Conservation (phyloP, 2,113 vertebrate genomes). For the Pseudopodoces humilis region DNA sequence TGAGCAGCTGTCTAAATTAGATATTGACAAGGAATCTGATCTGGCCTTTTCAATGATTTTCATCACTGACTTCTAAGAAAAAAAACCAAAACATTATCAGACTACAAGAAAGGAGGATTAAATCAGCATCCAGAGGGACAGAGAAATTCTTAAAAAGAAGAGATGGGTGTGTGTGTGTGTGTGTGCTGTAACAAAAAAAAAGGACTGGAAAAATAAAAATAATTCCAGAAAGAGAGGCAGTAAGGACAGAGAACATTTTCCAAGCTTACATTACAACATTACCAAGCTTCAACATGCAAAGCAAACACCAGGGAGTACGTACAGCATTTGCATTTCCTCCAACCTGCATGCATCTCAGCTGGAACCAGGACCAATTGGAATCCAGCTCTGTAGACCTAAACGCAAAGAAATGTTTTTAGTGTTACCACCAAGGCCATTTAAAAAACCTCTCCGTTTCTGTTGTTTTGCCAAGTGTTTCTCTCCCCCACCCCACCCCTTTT, state of each 20-base stretch:
- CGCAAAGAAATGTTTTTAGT: background rate
- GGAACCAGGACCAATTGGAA: slow-evolving; percentile 98
- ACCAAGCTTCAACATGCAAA: background rate
- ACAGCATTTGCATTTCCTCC: slow-evolving; percentile 94
- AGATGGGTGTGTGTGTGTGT: too few species aligned
- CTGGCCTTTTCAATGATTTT: background rate
- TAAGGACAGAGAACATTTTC: background rate
- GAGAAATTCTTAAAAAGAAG: background rate
- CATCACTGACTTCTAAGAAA: background rate
- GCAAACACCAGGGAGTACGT: slow-evolving; percentile 55
- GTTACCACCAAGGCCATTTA: background rate
- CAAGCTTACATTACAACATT: background rate
- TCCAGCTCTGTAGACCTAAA: slow-evolving; percentile 95
- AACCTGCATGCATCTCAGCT: slow-evolving; percentile 95
- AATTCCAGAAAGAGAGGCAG: background rate
- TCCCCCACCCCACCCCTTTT: rapidly evolving
- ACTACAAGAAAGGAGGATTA: background rate
- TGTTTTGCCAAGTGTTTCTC: background rate
- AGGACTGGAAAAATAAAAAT: background rate
- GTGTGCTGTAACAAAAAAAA: background rate
- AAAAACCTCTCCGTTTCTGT: background rate
- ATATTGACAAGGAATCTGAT: background rate
- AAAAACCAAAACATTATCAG: background rate
- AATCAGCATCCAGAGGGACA: background rate
- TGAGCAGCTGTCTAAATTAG: background rate